These are phyloP conservation scores for Ethmia dodecea DNA, from an alignment of 2,888 invertebrate species.

Conservation along the genomic window DNA sequence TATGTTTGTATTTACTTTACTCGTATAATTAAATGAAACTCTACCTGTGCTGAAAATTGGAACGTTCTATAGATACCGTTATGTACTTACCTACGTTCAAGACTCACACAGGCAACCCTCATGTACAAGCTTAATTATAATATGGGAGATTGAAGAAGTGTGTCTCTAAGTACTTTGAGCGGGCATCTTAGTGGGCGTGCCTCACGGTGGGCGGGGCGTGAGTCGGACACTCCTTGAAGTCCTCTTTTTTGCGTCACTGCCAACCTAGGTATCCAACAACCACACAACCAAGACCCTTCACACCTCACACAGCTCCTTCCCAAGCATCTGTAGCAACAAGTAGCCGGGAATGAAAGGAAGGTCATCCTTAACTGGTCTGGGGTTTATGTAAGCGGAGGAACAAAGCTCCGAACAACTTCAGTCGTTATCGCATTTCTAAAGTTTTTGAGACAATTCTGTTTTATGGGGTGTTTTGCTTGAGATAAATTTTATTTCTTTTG, in stretches of 20 bases:
- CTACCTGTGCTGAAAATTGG: too few species aligned
- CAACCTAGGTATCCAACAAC: constrained; percentile 61
- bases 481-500: constrained; percentile 72
- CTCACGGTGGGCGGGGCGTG: constrained; percentile 55
- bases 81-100: not conserved
- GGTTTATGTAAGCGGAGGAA: constrained; percentile 67
- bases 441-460: constrained; percentile 71
- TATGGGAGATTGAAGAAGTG: constrained; percentile 57
- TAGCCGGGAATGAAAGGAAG: constrained; percentile 25
- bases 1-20: too few species aligned
- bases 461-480: constrained; percentile 76
- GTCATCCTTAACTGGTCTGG: constrained; percentile 43
- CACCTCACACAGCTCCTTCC: constrained; percentile 28
- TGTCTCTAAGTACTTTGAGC: constrained; percentile 46
- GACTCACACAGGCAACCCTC: not conserved
- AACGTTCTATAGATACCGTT: not conserved
- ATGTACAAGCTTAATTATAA: constrained; percentile 29
- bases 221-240: constrained; percentile 71
- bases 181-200: constrained; percentile 65
- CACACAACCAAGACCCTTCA: constrained; percentile 46
- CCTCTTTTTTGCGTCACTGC: constrained; percentile 70
- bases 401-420: constrained; percentile 70
- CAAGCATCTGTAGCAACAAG: constrained; percentile 12
- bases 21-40: too few species aligned
- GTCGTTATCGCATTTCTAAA: constrained; percentile 77